A percentile compares a stretch with the other conserved stretches of the same genome.
These are phyloP conservation scores for Cynopterus brachyotis DNA, from an alignment of 2,113 vertebrate species.

Conservation along the genomic window DNA sequence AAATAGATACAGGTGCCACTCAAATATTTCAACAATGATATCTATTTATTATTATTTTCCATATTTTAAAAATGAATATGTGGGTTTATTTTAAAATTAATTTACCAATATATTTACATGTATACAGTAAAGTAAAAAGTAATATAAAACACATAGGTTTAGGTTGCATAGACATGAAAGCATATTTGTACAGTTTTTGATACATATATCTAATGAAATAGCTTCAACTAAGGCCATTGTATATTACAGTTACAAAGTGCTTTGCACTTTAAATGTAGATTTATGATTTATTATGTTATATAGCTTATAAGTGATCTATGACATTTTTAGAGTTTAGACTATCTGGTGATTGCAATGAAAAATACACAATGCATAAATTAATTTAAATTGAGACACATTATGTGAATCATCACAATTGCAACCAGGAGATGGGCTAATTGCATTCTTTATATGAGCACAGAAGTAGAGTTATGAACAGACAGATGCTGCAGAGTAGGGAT, in stretches of 20 bases:
- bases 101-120: constrained; percentile 50
- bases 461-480: background rate
- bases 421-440: background rate
- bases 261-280: background rate
- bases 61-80: constrained; percentile 64
- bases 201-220: background rate
- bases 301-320: background rate
- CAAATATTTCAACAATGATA: constrained; percentile 74
- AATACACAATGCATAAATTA: background rate
- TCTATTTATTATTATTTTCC: constrained; percentile 65
- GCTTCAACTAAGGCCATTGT: background rate
- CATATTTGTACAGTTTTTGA: background rate
- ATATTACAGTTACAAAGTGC: background rate
- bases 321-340: background rate
- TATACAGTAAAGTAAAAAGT: background rate
- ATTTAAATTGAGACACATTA: constrained; percentile 11
- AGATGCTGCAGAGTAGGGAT: background rate
- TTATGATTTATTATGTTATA: background rate
- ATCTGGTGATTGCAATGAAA: background rate
- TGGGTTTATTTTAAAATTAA: constrained; percentile 60
- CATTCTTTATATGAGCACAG: background rate
- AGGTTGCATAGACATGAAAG: background rate
- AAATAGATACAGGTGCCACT: constrained; percentile 67
- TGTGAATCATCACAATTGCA: background rate
- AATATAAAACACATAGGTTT: background rate